Base-by-base conservation (phyloP, 1,140 invertebrate species). In the Leucophenga varia region DNA sequence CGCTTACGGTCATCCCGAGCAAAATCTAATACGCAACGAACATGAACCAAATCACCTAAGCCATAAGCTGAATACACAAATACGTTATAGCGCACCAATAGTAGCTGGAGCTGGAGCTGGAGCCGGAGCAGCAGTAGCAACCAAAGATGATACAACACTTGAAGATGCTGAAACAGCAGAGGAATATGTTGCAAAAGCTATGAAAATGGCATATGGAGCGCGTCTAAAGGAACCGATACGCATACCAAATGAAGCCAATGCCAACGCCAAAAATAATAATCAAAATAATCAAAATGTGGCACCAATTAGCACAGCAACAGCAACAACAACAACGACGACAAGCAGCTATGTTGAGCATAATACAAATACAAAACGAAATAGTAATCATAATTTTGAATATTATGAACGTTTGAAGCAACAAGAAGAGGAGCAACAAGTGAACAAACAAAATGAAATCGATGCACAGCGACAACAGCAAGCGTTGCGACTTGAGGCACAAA, bases 171-270 rank as follows among this genome's bases (percentile, higher is more conserved):
- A 64, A 39, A 67, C 67, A 10, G 71, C 71, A 4, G 71, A 63
- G 4, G 71, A 74, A 38, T 74, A 74, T 35, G 71, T 74, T 37
- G 59, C 54, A 14, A 74, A 72, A 54, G 71, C 71, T 36, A 65
- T 74, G 47, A 59, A 72, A 32, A 22, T 71, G 54, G 63, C 63
- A 13, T 73, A 72, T 38, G 58, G 58, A 21, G 43, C 50, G 25
- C 43, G 60, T 13, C 42, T 54, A n/a, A 59, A 61, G 20, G 63
- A 72, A 18, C 59, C 50, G 5, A 49, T 61, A 21, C 53, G 31
- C 37, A 52, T 47, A 9, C 20, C 54, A 42, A 37, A 30, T 19
- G 19, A 9, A 34, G 13, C 31, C 4, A 6, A 14, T 34, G 13
- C n/a, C n/a, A n/a, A n/a, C n/a, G n/a, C n/a, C n/a, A n/a, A n/a